These are phyloP conservation scores for Trichomalopsis sarcophagae DNA, from an alignment of 1,140 invertebrate genomes.

Conservation along the genomic window DNA sequence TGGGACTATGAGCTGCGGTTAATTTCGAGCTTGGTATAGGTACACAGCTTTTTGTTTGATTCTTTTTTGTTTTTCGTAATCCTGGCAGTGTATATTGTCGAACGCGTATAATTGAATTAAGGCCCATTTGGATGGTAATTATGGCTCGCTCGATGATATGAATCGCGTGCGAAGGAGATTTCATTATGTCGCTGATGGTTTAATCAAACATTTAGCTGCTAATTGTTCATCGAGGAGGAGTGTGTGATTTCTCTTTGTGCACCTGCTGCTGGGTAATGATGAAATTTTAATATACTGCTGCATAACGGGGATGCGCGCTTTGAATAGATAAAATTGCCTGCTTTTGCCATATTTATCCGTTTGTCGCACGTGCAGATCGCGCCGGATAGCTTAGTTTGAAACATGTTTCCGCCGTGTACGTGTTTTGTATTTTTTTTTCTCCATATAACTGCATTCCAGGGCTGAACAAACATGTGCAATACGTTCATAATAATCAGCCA, in stretches of 20 bases:
- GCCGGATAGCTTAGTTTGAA: neutral
- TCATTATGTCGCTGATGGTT: neutral
- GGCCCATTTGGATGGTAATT: no score
- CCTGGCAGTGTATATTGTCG: no score
- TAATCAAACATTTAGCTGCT: neutral
- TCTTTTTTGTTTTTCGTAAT: neutral
- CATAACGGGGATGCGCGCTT: neutral
- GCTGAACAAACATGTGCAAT: neutral
- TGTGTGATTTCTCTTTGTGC: neutral
- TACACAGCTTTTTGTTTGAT: neutral
- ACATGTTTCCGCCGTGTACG: conserved; percentile 14
- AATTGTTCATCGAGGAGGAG: neutral
- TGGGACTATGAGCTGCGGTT: neutral
- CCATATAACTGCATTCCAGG: neutral
- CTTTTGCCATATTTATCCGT: neutral
- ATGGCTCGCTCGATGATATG: neutral
- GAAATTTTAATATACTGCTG: neutral
- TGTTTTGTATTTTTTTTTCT: neutral
- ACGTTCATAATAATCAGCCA: no score
- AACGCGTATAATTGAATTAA: no score
- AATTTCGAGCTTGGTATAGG: neutral
- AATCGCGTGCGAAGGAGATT: neutral
- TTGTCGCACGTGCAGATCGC: neutral
- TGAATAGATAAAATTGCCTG: neutral
- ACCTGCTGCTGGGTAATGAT: neutral